Base-by-base conservation (phyloP, 2,113 vertebrate genomes). In the Porphyrio hochstetteri region DNA sequence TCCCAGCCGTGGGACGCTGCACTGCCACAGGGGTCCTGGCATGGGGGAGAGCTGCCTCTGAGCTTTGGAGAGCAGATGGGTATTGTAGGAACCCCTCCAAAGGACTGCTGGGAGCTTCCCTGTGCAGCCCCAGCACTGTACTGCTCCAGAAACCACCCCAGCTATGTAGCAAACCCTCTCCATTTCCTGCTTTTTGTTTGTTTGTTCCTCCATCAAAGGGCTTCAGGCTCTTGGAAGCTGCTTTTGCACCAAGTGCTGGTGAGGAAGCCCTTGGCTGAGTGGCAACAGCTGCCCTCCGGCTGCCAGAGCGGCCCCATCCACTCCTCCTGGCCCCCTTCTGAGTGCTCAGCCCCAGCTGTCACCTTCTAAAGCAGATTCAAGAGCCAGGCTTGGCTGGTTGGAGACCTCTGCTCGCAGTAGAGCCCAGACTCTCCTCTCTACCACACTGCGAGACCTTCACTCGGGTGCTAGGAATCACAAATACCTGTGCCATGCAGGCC, bases 121-220 rank as follows among this genome's bases (percentile, higher is more conserved):
- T 0, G 0, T 10, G 27, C 1, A 2, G 44, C 50, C 61, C 18
- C 48, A 57, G 67, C 61, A 40, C 29, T 0, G 0, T 17, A 52
- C 10, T 1, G 3, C 69, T 88, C 64, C 80, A 65, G 19, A 60
- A 74, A 77, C 40, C 75, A 85, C 81, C 53, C 35, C 69, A 67
- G 28, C 27, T 85, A 77, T 65, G 80, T 74, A 84, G 50, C 64
- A 84, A 70, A 80, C 56, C 64, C 56, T 81, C 52, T 52, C 16
- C 1, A 35, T 55, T 82, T 88, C 57, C 85, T 89, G 75, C 52
- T 71, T 81, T 46, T 81, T 90, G 55, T 71, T 61, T 61, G 40
- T 64, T 81, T 74, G 33, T 35, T 81, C 5, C 31, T 68, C 28
- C 46, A n/a, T 46, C 55, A 82, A 68, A 68, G 44, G 18, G 36